A percentile compares a stretch with the other conserved stretches of the same genome.
Evolutionary conservation across 2,888 invertebrate species (phyloP).

Genomic region (Calameuta filiformis): DNA sequence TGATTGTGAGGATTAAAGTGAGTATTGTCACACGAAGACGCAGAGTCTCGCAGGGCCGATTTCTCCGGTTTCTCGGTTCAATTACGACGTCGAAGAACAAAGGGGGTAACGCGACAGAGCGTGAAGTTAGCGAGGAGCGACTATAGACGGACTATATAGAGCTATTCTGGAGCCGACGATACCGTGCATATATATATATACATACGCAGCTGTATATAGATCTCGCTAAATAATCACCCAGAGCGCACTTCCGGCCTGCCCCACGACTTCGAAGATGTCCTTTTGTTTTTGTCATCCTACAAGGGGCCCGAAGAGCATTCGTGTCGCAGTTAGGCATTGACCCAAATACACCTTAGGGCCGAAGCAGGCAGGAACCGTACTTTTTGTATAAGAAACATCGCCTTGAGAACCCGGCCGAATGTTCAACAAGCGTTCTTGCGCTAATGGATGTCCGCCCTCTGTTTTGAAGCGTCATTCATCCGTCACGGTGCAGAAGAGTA

Average conservation of each 20-base stretch:
- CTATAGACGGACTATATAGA: background rate
- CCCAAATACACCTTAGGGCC: background rate
- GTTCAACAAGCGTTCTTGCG: slow-evolving; percentile 19
- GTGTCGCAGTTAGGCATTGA: background rate
- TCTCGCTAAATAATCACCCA: slow-evolving; percentile 29
- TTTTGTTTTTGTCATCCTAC: background rate
- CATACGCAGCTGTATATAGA: background rate
- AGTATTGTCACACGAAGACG: slow-evolving; percentile 1
- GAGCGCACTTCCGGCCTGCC: slow-evolving; percentile 24
- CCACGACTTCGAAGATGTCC: background rate
- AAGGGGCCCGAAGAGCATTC: background rate
- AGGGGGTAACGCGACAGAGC: slow-evolving; percentile 12
- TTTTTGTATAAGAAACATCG: slow-evolving; percentile 15
- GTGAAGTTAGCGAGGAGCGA: slow-evolving; percentile 13
- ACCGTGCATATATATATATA: background rate
- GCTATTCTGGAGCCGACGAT: background rate
- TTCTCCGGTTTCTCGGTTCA: slow-evolving; percentile 34
- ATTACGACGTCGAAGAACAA: slow-evolving; percentile 26
- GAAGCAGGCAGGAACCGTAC: slow-evolving; percentile 1
- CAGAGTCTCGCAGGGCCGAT: slow-evolving; percentile 24
- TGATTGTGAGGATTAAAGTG: slow-evolving; percentile 12
- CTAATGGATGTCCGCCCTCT: slow-evolving; percentile 16
- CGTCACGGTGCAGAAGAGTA: slow-evolving; percentile 6
- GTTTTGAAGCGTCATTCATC: slow-evolving; percentile 3
- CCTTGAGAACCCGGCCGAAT: slow-evolving; percentile 17